Base-by-base conservation (phyloP, 2,888 invertebrate species). In the Agrochola lychnidis region DNA sequence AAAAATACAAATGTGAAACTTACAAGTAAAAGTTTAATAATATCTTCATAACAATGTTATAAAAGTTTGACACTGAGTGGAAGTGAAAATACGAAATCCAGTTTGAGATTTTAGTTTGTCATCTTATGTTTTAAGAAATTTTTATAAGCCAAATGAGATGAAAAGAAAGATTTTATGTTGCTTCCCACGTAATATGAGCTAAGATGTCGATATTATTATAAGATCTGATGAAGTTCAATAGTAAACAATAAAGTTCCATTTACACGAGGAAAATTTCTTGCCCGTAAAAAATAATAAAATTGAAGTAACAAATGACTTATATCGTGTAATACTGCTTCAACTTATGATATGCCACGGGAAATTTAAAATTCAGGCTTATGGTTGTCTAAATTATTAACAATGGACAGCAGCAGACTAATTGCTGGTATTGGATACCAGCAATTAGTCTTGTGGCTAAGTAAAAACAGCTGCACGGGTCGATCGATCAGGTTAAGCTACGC, bases 71-170 rank as follows among this genome's bases (percentile, higher is more conserved):
- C 79, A 81, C 82, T 89, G 86, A 87, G 84, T 73, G 61, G 78
- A 88, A 87, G 88, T 70, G 86, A 89, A 83, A 79, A 81, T 57
- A 74, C 36, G 63, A 61, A 87, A 83, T 87, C 88, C 81, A 78
- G 88, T 87, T 87, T 87, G 56, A 40, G 59, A 66, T 63, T 78
- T 70, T 72, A 61, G 64, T 70, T 53, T 74, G 63, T 74, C 73
- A 71, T 72, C 79, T 42, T 51, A 78, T 62, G 64, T 68, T 59
- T 84, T 78, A 81, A 79, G 70, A 79, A 68, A 25, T 70, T 75
- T 48, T 69, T 69, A 36, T 62, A 48, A 74, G 61, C 51, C 40
- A 64, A 71, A 71, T n/a, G 16, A 70, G 48, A 69, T 71, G 12
- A 45, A 57, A 48, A 66, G 22, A 30, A 64, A 74, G 9, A 61